phyloP scores from a whole-genome alignment of 2,113 vertebrate species.

The Rhipidura dahli region DNA sequence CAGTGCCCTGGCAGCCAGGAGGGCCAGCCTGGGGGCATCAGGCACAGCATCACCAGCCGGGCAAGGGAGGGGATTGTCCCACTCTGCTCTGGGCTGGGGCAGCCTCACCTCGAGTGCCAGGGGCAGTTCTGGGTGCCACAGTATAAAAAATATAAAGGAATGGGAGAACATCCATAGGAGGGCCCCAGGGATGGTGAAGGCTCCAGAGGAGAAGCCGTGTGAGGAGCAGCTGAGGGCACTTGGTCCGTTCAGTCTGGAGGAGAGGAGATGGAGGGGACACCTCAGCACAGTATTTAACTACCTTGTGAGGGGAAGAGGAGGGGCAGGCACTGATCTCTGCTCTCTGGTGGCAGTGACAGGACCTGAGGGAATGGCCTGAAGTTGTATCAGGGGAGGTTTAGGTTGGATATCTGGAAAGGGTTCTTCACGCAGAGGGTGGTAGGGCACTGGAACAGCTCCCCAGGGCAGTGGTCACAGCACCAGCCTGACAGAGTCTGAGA shows the following conservation, averaged over 20 bases:
- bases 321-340: background rate
- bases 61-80: background rate
- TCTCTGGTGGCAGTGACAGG: background rate
- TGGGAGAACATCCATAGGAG: background rate
- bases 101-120: rapidly evolving
- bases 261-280: no score
- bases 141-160: background rate
- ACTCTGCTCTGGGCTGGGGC: rapidly evolving
- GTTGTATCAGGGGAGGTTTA: rapidly evolving
- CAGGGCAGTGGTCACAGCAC: background rate
- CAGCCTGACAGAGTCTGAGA: background rate
- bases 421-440: background rate
- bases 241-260: background rate
- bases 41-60: rapidly evolving
- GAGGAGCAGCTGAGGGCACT: background rate
- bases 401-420: background rate
- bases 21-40: background rate
- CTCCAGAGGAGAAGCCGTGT: rapidly evolving
- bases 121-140: background rate
- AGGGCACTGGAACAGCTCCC: background rate
- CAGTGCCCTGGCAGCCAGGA: background rate
- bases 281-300: rapidly evolving
- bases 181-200: background rate
- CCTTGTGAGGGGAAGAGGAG: background rate
- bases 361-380: rapidly evolving